Base-by-base conservation (phyloP, 2,888 invertebrate species). In the Archips xylosteana region DNA sequence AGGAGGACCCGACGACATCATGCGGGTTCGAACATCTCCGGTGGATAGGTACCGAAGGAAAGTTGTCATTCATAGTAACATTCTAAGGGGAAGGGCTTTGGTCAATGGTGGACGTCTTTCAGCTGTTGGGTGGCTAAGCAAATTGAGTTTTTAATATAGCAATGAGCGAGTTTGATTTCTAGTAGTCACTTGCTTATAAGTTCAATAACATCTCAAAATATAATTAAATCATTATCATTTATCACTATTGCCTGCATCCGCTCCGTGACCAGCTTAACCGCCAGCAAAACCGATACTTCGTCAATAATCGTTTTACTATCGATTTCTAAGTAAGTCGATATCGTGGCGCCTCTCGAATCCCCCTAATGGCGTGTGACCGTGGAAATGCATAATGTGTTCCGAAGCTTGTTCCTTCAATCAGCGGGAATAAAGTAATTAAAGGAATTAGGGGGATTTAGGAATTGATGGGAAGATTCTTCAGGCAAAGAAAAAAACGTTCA, bases 321-420 rank as follows among this genome's bases (percentile, higher is more conserved):
- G 76, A 82, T 84, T 88, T 85, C 84, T 80, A 81, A 84, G 78
- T 71, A 71, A 71, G 23, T 69, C 47, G 63, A 63, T 71, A 75
- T 51, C 76, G 79, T 85, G 90, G 91, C 91, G 90, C 91, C 90
- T 83, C 83, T 83, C 85, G 82, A 85, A 86, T 88, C 83, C 82
- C 77, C 84, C 83, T 89, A 86, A 89, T 89, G 82, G 77, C 75
- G 77, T 70, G 75, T 78, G 80, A 79, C 80, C 84, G 81, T 85
- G 81, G 81, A 82, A 84, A 85, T 85, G 79, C 78, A 68, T 84
- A 83, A 86, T 84, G 79, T 80, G 77, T 78, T 78, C 83, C 80
- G 80, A 47, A 59, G 69, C 75, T 75, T 77, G 71, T 80, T 71
- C 61, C 74, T 57, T 63, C 64, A 72, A 75, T 77, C 71, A 57